These are phyloP conservation scores for Leptoteleia sp. DNA, from an alignment of 1,140 invertebrate genomes.

Conservation along the genomic window DNA sequence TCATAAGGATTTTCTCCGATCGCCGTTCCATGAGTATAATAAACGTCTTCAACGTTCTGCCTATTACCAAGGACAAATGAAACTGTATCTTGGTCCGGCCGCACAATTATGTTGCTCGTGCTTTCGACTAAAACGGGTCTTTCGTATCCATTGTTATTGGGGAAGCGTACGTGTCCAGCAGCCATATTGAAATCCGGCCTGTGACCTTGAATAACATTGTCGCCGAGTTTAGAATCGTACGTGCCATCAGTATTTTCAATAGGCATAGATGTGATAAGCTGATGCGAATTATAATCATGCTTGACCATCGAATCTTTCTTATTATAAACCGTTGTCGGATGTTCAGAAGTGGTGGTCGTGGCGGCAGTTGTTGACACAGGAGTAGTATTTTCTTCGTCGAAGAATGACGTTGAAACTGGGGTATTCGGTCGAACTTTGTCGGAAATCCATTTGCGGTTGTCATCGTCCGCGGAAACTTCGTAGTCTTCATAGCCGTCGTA, in stretches of 20 bases:
- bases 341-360: conserved; percentile 6
- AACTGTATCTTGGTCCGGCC: conserved; percentile 84
- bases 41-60: conserved; percentile 82
- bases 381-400: conserved; percentile 17
- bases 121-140: conserved; percentile 77
- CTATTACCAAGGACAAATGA: conserved; percentile 84
- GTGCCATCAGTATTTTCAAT: conserved; percentile 59
- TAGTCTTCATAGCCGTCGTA: conserved; percentile 74
- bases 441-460: conserved; percentile 29
- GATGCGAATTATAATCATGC: conserved; percentile 24
- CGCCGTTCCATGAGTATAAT: conserved; percentile 78
- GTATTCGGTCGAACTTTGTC: conserved; percentile 40
- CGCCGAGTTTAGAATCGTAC: conserved; percentile 41
- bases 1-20: conserved; percentile 80
- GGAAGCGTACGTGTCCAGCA: conserved; percentile 53
- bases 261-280: conserved; percentile 70
- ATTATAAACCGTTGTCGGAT: background rate
- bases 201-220: conserved; percentile 63
- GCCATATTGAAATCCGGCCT: conserved; percentile 34
- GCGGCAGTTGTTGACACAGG: conserved; percentile 1
- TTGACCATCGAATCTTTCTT: conserved; percentile 25
- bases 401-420: background rate
- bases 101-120: conserved; percentile 84
- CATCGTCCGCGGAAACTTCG: conserved; percentile 55
- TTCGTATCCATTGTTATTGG: conserved; percentile 45